phyloP scores from a whole-genome alignment of 2,113 vertebrate genomes.

The Haemorhous mexicanus region DNA sequence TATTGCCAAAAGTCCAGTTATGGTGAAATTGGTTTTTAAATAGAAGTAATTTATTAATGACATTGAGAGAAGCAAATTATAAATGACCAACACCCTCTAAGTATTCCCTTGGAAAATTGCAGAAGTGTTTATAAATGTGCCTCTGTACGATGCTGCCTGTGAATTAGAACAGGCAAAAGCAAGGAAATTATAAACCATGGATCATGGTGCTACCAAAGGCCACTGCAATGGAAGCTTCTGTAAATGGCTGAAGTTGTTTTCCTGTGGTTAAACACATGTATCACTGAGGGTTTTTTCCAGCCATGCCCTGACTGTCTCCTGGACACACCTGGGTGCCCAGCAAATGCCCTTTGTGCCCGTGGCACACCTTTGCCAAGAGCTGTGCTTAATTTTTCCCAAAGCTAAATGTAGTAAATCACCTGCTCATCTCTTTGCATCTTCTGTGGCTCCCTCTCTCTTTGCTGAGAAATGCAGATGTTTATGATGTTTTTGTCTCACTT shows the following conservation, averaged over 20 bases:
- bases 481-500: background rate
- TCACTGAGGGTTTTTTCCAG: background rate
- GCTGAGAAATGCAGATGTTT: background rate
- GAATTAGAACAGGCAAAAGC: background rate
- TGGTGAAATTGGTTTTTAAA: background rate
- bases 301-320: background rate
- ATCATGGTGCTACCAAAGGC: background rate
- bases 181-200: background rate
- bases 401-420: background rate
- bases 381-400: background rate
- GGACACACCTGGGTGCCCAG: background rate
- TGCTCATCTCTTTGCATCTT: background rate
- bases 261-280: background rate
- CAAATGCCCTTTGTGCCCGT: rapidly evolving
- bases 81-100: background rate
- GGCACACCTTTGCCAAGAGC: background rate
- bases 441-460: background rate
- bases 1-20: background rate
- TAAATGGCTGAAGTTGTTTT: background rate
- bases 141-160: background rate
- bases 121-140: background rate
- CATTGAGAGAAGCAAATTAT: background rate
- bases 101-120: background rate
- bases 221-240: background rate
- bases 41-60: constrained; percentile 36